Evolutionary conservation across 2,113 vertebrate species (phyloP), one percentile per base, ranked within the genome.

Genomic region (Irena cyanogastra): DNA sequence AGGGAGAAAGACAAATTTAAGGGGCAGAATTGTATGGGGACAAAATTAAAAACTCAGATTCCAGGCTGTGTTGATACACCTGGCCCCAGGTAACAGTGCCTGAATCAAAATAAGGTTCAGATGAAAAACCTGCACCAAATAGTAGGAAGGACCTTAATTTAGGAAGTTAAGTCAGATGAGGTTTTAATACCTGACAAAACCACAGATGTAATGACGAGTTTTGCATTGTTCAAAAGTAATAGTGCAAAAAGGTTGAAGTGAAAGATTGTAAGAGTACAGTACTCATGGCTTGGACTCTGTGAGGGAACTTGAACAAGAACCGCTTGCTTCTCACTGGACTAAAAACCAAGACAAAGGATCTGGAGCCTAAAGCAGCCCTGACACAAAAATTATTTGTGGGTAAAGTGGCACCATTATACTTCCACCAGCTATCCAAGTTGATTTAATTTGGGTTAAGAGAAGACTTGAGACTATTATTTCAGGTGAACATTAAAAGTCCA

Each of bases 61-160:
- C 31, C 10, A 61, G 9, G 13, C 4, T 0, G 0, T 45, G 27
- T 23, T 60, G n/a, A 76, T 69, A 35, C 35, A 49, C 3, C 9
- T 52, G 13, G 8, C 26, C 15, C 11, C 9, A 76, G 31, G 28
- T 50, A 19, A 45, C 8, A 47, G 9, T 42, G 31, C 10, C 21
- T 66, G 16, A 66, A 84, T 30, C 12, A 84, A 91, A 83, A 52
- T 2, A 60, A 93, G 69, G 11, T 64, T 89, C 52, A 75, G n/a
- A 23, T 41, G 12, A 7, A 64, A 90, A 93, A 75, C 3, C 23
- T 61, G 21, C 35, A 70, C n/a, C 50, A 57, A 41, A 39, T 2
- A 49, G 14, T 33, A 68, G 14, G 33, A 90, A 80, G 10, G 2
- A 80, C 6, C 24, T 72, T 54, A 71, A n/a, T 89, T 83, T 30